A percentile compares a stretch with the other conserved stretches of the same genome.
Conservation (phyloP, 2,888 invertebrate species). For the Encarsia formosa region DNA sequence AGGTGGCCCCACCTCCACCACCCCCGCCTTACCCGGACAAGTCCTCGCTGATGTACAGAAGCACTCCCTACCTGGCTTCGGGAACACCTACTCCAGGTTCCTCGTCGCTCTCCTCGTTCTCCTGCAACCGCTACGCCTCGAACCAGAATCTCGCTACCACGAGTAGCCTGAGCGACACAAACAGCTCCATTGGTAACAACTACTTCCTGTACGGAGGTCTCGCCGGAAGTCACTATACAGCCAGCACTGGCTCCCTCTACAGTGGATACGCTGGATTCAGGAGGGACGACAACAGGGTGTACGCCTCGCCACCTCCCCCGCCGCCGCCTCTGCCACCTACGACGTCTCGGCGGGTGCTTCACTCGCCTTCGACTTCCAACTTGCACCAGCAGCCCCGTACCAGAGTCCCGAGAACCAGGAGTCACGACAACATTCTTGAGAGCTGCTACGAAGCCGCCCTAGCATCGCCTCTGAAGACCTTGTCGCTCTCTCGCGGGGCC, state of each 20-base stretch:
- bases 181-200: constrained; percentile 38
- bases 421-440: constrained; percentile 78
- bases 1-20: too few species aligned
- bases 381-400: neutral
- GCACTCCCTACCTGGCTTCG: constrained; percentile 67
- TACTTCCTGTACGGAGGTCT: constrained; percentile 40
- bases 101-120: constrained; percentile 60
- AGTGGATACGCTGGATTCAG: constrained; percentile 51
- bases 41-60: constrained; percentile 73
- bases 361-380: neutral
- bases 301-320: constrained; percentile 20
- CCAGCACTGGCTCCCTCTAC: constrained; percentile 52
- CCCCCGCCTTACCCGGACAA: constrained; percentile 57
- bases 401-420: constrained; percentile 59
- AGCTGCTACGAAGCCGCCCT: constrained; percentile 54
- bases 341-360: neutral
- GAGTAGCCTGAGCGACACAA: constrained; percentile 35
- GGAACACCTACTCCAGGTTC: neutral
- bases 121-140: constrained; percentile 71
- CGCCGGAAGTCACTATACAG: constrained; percentile 47
- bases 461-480: constrained; percentile 22
- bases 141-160: constrained; percentile 66
- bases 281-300: constrained; percentile 3
- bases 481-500: constrained; percentile 45
- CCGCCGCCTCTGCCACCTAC: constrained; percentile 17